Evolutionary conservation across 2,888 invertebrate genomes (phyloP).

Genomic region (Muschampia plurimacula): DNA sequence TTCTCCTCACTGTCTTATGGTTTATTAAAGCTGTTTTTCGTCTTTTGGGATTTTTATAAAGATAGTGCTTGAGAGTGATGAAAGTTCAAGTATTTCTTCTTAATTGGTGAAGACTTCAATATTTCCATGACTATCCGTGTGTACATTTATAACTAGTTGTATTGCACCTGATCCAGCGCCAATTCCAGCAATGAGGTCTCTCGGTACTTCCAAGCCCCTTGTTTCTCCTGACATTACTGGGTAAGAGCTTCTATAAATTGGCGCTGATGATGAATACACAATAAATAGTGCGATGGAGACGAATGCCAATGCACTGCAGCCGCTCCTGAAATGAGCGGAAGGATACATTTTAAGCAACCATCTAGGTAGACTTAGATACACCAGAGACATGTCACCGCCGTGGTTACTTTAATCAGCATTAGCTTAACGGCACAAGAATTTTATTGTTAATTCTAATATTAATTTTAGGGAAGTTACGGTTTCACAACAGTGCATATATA

Average conservation of each 20-base stretch:
- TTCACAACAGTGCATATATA: too few relatives aligned
- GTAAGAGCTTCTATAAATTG: constrained; percentile 55
- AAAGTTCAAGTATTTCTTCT: constrained; percentile 24
- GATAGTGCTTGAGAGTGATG: neutral
- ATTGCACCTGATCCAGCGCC: constrained; percentile 67
- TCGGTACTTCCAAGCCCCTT: constrained; percentile 73
- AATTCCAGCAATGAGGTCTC: constrained; percentile 64
- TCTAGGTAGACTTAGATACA: neutral
- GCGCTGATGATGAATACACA: constrained; percentile 58
- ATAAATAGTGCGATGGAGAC: constrained; percentile 54
- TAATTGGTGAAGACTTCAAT: constrained; percentile 75
- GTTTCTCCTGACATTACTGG: constrained; percentile 67
- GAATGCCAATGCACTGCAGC: constrained; percentile 53
- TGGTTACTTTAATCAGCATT: too few relatives aligned
- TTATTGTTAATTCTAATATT: too few relatives aligned
- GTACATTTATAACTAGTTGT: constrained; percentile 75
- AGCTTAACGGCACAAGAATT: neutral
- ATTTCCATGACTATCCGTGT: constrained; percentile 75
- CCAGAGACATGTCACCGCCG: neutral
- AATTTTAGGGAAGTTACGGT: too few relatives aligned
- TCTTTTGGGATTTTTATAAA: constrained; percentile 8
- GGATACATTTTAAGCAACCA: neutral
- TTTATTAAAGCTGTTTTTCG: constrained; percentile 17
- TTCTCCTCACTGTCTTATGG: constrained; percentile 28
- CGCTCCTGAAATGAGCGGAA: constrained; percentile 57